Conservation (phyloP, 1,140 invertebrate species). For the Andrena cerasifolii region DNA sequence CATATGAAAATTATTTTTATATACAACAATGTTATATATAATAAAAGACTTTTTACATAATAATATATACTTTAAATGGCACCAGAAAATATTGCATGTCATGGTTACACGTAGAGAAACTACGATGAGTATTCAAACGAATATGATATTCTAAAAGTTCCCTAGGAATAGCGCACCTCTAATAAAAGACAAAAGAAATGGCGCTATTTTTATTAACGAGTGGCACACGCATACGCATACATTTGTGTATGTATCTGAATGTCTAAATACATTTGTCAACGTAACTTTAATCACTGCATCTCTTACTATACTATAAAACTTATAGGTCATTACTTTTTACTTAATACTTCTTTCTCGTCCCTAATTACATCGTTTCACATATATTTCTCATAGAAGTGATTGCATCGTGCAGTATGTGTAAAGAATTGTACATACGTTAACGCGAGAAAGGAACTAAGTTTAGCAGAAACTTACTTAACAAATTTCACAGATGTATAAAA, state of each 20-base stretch:
- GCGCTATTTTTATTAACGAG: slow-evolving; percentile 12
- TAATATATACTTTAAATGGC: slow-evolving; percentile 38
- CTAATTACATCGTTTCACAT: background rate
- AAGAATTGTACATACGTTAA: background rate
- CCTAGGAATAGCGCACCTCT: background rate
- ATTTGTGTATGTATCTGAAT: too few species aligned
- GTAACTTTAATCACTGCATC: slow-evolving; percentile 16
- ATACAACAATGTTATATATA: slow-evolving; percentile 52
- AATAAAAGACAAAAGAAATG: slow-evolving; percentile 5
- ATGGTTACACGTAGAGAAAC: background rate
- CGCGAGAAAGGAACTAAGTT: too few species aligned
- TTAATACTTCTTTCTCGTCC: slow-evolving; percentile 1
- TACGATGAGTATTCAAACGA: background rate
- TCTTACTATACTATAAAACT: slow-evolving; percentile 21
- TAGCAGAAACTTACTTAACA: background rate
- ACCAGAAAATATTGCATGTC: slow-evolving; percentile 33
- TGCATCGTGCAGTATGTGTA: background rate
- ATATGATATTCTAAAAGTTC: background rate
- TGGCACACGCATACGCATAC: background rate
- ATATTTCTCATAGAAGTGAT: slow-evolving; percentile 4
- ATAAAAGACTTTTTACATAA: slow-evolving; percentile 56
- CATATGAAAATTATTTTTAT: slow-evolving; percentile 54
- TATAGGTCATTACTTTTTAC: slow-evolving; percentile 2
- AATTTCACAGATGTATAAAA: background rate
- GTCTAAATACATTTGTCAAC: slow-evolving; percentile 12